A percentile compares a stretch with the other conserved stretches of the same genome.
Evolutionary conservation across 1,140 invertebrate genomes (phyloP).

Genomic region (Ganaspis sp.): DNA sequence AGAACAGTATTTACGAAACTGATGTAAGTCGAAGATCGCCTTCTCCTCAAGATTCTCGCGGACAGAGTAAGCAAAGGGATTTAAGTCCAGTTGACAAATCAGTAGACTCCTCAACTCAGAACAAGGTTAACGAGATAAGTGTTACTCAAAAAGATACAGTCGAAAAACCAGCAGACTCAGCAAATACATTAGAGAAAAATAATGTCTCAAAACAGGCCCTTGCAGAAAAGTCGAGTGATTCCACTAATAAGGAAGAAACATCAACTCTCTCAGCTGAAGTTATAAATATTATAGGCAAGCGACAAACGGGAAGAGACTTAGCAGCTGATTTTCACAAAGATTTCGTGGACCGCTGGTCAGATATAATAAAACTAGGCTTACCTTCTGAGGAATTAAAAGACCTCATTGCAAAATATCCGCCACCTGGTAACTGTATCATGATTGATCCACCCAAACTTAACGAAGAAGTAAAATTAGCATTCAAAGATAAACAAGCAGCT

Average conservation of each 20-base stretch:
- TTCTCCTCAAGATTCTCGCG: no score
- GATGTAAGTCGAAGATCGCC: no score
- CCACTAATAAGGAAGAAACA: neutral
- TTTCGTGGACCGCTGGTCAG: neutral
- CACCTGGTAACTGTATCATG: neutral
- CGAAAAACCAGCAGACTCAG: no score
- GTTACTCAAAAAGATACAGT: no score
- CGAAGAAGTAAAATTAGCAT: neutral
- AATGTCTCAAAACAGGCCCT: neutral
- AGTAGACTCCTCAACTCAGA: no score
- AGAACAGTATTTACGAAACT: no score
- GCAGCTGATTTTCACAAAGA: neutral
- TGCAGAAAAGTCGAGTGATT: no score
- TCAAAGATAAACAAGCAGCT: neutral
- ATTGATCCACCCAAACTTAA: neutral
- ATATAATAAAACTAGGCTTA: neutral
- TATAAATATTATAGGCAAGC: neutral
- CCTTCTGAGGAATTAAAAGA: neutral
- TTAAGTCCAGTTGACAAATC: no score
- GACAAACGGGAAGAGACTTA: neutral
- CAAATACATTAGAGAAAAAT: no score
- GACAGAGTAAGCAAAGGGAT: no score
- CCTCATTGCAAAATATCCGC: neutral
- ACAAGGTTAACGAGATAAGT: no score
- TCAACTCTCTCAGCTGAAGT: neutral